Conservation (phyloP, 2,888 invertebrate genomes). For the Cantharis rufa region DNA sequence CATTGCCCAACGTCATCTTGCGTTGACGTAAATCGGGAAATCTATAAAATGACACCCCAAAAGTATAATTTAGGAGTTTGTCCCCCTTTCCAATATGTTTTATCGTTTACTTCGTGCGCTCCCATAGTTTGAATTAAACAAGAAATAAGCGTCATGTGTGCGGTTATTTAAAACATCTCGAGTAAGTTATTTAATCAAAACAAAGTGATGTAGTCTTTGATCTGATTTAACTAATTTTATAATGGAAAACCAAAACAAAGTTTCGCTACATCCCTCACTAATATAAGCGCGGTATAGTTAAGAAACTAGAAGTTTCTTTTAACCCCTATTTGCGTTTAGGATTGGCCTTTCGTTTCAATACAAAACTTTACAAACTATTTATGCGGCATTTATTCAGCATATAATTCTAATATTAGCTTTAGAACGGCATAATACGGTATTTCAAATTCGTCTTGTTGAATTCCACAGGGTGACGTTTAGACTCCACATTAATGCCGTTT, state of each 20-base stretch:
- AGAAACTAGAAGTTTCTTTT: background rate
- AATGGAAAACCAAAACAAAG: slow-evolving; percentile 16
- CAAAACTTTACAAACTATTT: background rate
- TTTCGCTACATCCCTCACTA: slow-evolving; percentile 5
- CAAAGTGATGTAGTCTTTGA: background rate
- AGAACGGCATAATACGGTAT: background rate
- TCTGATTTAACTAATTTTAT: slow-evolving; percentile 13
- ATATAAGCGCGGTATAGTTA: background rate
- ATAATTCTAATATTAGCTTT: slow-evolving; percentile 6
- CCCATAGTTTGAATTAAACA: slow-evolving; percentile 26
- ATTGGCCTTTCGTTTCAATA: background rate
- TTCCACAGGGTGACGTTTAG: slow-evolving; percentile 36
- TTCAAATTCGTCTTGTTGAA: slow-evolving; percentile 14
- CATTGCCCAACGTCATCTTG: slow-evolving; percentile 48
- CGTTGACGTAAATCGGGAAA: slow-evolving; percentile 52
- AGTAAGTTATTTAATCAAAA: background rate
- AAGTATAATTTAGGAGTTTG: slow-evolving; percentile 47
- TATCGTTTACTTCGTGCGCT: slow-evolving; percentile 43
- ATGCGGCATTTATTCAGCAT: background rate
- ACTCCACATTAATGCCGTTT: slow-evolving; percentile 41
- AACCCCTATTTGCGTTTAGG: background rate
- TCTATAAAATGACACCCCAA: slow-evolving; percentile 48
- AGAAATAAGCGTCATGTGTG: background rate
- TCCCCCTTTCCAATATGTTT: slow-evolving; percentile 46
- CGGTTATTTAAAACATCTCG: background rate